A percentile compares a stretch with the other conserved stretches of the same genome.
Conservation (phyloP, 2,888 invertebrate species). For the Mesochorus sp. region DNA sequence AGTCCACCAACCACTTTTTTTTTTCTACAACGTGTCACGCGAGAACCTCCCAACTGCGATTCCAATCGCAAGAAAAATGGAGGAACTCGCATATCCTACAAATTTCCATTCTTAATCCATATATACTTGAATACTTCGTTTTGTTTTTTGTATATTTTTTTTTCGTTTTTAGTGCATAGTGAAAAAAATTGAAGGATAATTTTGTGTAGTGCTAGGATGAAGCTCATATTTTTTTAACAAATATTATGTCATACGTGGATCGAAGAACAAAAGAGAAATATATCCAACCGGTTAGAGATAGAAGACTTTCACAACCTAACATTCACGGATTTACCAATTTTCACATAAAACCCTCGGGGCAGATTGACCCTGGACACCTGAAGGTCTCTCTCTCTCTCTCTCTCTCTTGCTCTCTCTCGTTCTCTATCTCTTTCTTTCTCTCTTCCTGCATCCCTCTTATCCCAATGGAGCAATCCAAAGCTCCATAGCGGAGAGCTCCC, state of each 20-base stretch:
- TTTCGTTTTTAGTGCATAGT: neutral
- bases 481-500: conserved; percentile 19
- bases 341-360: conserved; percentile 36
- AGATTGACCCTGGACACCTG: conserved; percentile 44
- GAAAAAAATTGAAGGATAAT: conserved; percentile 7
- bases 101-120: conserved; percentile 33
- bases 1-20: conserved; percentile 37
- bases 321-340: conserved; percentile 55
- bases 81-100: conserved; percentile 1
- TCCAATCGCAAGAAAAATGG: conserved; percentile 24
- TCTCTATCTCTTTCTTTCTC: neutral
- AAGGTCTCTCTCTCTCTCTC: neutral
- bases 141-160: neutral
- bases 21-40: conserved; percentile 44
- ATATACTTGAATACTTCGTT: neutral
- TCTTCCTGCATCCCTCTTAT: too few species aligned
- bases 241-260: conserved; percentile 4
- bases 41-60: conserved; percentile 26
- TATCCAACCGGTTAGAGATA: conserved; percentile 14
- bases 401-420: neutral
- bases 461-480: conserved; percentile 27
- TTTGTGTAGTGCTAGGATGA: conserved; percentile 17
- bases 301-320: conserved; percentile 15
- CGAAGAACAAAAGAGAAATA: neutral
- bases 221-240: conserved; percentile 14